Conservation (phyloP, 2,113 vertebrate species). For the Xiphophorus couchianus region DNA sequence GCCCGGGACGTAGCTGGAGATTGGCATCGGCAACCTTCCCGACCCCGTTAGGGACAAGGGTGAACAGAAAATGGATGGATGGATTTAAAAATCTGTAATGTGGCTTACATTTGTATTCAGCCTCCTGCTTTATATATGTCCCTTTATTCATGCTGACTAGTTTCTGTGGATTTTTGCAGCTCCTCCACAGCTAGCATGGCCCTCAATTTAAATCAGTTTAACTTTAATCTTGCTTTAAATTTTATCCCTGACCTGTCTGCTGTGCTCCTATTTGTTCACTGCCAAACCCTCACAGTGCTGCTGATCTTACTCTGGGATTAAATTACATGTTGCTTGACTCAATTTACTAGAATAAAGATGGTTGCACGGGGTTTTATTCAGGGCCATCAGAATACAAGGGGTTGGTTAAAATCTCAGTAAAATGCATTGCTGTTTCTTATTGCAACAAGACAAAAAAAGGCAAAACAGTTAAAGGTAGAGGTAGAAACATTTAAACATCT, state of each 20-base stretch:
- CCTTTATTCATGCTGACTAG: background rate
- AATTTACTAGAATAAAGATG: background rate
- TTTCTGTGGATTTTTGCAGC: background rate
- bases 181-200: background rate
- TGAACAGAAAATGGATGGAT: too few relatives aligned
- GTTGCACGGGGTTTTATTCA: background rate
- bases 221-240: background rate
- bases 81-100: too few relatives aligned
- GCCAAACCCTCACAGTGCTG: background rate
- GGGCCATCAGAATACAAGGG: background rate
- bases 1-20: too few relatives aligned
- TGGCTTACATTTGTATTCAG: too few relatives aligned
- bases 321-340: background rate
- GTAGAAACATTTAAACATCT: too few relatives aligned
- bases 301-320: background rate
- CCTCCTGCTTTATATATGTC: background rate
- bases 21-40: too few relatives aligned
- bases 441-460: background rate
- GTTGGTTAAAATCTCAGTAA: background rate
- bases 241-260: background rate
- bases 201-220: background rate
- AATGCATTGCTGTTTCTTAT: background rate
- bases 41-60: too few relatives aligned
- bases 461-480: too few relatives aligned
- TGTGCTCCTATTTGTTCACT: background rate